phyloP scores from a whole-genome alignment of 2,888 invertebrate species.

The Melitaea athalia region DNA sequence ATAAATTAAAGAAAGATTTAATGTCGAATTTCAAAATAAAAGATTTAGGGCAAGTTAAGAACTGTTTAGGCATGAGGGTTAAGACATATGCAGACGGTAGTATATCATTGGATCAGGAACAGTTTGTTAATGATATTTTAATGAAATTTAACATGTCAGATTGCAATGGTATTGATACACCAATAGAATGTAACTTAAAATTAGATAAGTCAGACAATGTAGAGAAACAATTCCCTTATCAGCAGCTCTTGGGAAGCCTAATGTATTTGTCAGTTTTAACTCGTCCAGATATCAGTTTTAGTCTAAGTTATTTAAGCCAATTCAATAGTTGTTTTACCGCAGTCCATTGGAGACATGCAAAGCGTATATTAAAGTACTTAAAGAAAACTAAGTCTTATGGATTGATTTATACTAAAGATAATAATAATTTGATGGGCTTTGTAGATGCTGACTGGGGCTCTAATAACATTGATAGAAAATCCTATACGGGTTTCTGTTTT shows the following conservation, averaged over 20 bases:
- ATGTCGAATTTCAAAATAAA: too few species aligned
- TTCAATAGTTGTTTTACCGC: constrained; percentile 38
- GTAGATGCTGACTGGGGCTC: constrained; percentile 41
- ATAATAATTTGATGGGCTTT: constrained; percentile 34
- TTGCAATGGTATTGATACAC: constrained; percentile 38
- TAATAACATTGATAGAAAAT: constrained; percentile 28
- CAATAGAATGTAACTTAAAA: constrained; percentile 40
- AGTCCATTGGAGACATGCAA: constrained; percentile 38
- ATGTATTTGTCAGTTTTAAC: constrained; percentile 40
- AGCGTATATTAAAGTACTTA: constrained; percentile 24
- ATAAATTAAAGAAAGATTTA: too few species aligned
- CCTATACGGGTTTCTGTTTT: constrained; percentile 40
- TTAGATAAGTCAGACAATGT: constrained; percentile 10
- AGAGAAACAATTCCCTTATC: constrained; percentile 26
- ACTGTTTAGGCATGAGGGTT: too few species aligned
- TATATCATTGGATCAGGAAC: neutral
- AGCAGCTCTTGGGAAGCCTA: constrained; percentile 32
- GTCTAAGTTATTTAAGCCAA: constrained; percentile 38
- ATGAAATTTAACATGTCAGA: constrained; percentile 35
- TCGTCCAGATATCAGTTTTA: constrained; percentile 39
- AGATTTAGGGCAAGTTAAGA: too few species aligned
- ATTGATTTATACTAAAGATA: constrained; percentile 36
- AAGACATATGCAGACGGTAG: too few species aligned
- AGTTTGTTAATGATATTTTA: constrained; percentile 8
- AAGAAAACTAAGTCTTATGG: constrained; percentile 34